Base-by-base conservation (phyloP, 2,888 invertebrate species). In the Erynnis tages region DNA sequence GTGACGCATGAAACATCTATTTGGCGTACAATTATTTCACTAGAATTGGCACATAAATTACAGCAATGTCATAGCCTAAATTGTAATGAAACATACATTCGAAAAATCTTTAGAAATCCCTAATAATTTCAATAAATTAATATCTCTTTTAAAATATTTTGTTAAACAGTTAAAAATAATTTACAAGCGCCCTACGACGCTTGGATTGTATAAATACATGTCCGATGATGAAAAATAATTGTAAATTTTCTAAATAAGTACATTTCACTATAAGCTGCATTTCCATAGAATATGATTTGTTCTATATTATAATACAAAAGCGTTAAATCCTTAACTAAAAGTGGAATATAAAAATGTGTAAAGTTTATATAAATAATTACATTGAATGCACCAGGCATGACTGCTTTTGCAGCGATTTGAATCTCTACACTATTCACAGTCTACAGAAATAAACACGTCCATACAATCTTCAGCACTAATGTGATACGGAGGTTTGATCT, bases 1-100 rank as follows among this genome's bases (percentile, higher is more conserved):
- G 60, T 46, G 59, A 52, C 41, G 54, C 47, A 53, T 55, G 54
- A 61, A 64, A 68, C 62, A 62, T 62, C 67, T 61, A 64, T 74
- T 73, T 79, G 73, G 71, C 78, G 63, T 70, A 45, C 21, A 43
- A 32, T 56, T 55, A 53, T 71, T 81, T 77, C 59, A 70, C 80
- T 82, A 84, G 66, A 61, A 69, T 85, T 85, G 85, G 86, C 84
- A 85, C 82, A 73, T 68, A 56, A 61, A 65, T 69, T 69, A 66
- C 64, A 60, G 60, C 65, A 62, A 65, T 61, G 58, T 62, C 59
- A 66, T 67, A 71, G 65, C 71, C 76, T 79, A 76, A 59, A 57
- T 57, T 57, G 65, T 49, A 58, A 57, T 59, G 54, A 49, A 57
- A 61, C 57, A 56, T 57, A 61, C 61, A 56, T 59, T 62, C 54